Evolutionary conservation across 1,140 invertebrate genomes (phyloP), one percentile per base, ranked within the genome.

Genomic region (Eufriesea mexicana): DNA sequence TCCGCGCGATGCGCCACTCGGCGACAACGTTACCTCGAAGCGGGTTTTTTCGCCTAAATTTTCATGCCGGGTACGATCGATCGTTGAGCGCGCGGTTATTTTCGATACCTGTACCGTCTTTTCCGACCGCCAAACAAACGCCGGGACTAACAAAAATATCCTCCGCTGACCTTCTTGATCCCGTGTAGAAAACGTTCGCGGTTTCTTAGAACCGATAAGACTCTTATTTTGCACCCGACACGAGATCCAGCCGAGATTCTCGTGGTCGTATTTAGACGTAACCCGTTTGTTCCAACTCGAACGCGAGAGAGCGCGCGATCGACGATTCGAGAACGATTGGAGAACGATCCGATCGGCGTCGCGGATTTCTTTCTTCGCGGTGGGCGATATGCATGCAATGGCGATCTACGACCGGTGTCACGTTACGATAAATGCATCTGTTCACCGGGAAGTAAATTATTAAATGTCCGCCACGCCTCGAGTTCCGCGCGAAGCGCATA

Each of bases 371-470:
- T 18, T 10, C 5, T 5, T 14, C 12, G 0, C 28, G 2, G 2
- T 9, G 10, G 23, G 5, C 64, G 54, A 64, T 25, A 64, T 72
- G 72, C 35, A 59, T 20, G 64, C 28, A 23, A n/a, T 35, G 49
- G 16, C 55, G 54, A 45, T 16, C 49, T 42, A 71, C n/a, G 45
- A 71, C 20, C 45, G 47, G 68, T 14, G 47, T 71, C 47, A 42
- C 68, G 68, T 51, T 47, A 45, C 55, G 68, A 70, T 62, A 62
- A 45, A 78, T 35, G 42, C 45, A 67, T 55, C 49, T 35, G 49
- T 35, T 51, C 74, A 47, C 83, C 54, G 45, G 61, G 47, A 85
- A 85, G 54, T 73, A 66, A 85, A 73, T 85, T 68, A 79, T 84
- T 23, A n/a, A 25, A 79, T 66, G 59, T 73, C 45, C n/a, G 35